Evolutionary conservation across 2,888 invertebrate species (phyloP), one percentile per base, ranked within the genome.

Genomic region (Clanis bilineata): DNA sequence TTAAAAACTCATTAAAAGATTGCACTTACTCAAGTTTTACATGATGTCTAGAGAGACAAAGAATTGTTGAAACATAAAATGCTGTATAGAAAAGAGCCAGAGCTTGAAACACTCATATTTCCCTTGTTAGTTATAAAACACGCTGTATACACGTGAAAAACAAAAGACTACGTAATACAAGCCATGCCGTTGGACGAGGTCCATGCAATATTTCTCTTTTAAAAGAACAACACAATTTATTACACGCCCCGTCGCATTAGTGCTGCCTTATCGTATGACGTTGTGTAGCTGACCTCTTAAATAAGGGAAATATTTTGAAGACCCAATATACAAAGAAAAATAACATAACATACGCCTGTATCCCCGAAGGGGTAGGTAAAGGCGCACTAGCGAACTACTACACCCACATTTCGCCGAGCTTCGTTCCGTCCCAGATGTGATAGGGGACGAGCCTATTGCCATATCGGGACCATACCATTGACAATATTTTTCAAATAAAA

Each of bases 191-290:
- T 51, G 51, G 51, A 51, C 32, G 15, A 10, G 51, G n/a, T 51
- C 51, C 32, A 32, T 32, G 28, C 41, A 41, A 41, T 10, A 51
- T 51, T 51, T 51, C 47, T 47, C 25, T 28, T 47, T 51, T 32
- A 51, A 51, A 51, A 45, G 23, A 23, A n/a, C 25, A 45, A 51
- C 51, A 32, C 9, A 4, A 51, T 51, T 51, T 51, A 51, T 51
- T 28, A 18, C 25, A 18, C n/a, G 25, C 32, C 18, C n/a, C n/a
- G 10, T 32, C 18, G 32, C 51, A 18, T 32, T 51, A 9, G 7
- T 45, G 23, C 44, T 32, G 10, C 28, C 18, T 32, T 51, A 10
- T 23, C 45, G 5, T 23, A 45, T 32, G 18, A 51, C 18, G 51
- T 51, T 51, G 18, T 51, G 28, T 32, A 18, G 28, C 28, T 18